Evolutionary conservation across 2,113 vertebrate genomes (phyloP).

Genomic region (Helogale parvula): DNA sequence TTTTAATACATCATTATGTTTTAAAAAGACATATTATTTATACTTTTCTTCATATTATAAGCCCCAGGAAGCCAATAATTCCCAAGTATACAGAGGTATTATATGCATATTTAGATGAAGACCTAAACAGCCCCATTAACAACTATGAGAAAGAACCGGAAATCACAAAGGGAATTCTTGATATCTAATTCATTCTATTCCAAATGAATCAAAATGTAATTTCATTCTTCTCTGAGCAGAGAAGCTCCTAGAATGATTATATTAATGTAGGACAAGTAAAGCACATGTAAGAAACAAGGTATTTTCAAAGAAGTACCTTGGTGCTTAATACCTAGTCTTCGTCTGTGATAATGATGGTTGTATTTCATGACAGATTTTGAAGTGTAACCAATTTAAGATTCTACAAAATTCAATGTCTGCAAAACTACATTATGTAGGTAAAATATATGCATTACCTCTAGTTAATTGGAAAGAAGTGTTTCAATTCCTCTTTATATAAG

Average conservation of each 20-base stretch:
- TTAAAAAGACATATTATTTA: constrained; percentile 43
- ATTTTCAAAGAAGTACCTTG: neutral
- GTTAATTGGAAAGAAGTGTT: constrained; percentile 25
- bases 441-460: neutral
- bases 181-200: constrained; percentile 7
- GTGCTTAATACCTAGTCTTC: neutral
- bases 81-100: constrained; percentile 37
- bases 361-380: constrained; percentile 23
- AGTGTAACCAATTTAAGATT: neutral
- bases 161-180: constrained; percentile 47
- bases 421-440: constrained; percentile 13
- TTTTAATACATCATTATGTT: constrained; percentile 28
- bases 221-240: constrained; percentile 34
- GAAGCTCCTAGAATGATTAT: constrained; percentile 1
- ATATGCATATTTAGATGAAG: constrained; percentile 40
- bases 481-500: neutral
- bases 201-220: constrained; percentile 52
- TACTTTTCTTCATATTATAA: constrained; percentile 37
- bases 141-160: constrained; percentile 35
- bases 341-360: neutral
- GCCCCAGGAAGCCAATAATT: constrained; percentile 41
- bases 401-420: constrained; percentile 37
- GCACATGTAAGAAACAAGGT: neutral
- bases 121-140: constrained; percentile 41
- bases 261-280: constrained; percentile 7